Conservation (phyloP, 2,888 invertebrate species). For the Itoplectis maculator region DNA sequence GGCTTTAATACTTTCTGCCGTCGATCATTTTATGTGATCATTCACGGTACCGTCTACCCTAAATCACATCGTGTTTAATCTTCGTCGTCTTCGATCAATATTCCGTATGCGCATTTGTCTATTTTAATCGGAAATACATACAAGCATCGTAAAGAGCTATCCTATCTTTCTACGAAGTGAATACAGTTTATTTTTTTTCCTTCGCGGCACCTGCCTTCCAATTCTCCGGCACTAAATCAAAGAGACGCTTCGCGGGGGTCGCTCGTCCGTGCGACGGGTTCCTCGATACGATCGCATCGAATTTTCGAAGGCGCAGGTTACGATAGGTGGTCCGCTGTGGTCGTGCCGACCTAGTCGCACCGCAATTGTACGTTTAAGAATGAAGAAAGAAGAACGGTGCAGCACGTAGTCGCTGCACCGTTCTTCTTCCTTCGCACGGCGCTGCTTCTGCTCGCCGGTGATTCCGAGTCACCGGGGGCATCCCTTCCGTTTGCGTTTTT, state of each 20-base stretch:
- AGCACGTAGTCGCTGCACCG: no score
- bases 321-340: conserved; percentile 24
- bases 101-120: not conserved
- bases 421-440: no score
- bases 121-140: not conserved
- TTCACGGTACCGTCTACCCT: not conserved
- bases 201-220: conserved; percentile 28
- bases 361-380: not conserved
- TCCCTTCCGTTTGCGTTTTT: conserved; percentile 4
- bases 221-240: conserved; percentile 75
- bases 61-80: not conserved
- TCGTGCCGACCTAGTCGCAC: not conserved
- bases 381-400: not conserved
- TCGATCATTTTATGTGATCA: not conserved
- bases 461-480: not conserved
- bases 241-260: conserved; percentile 77
- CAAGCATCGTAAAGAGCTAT: not conserved
- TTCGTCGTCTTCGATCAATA: not conserved
- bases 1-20: not conserved
- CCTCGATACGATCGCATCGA: conserved; percentile 76
- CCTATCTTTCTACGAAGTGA: not conserved
- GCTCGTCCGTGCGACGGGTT: conserved; percentile 59
- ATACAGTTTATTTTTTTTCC: conserved; percentile 56
- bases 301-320: conserved; percentile 72
- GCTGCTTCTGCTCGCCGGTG: conserved; percentile 4